Evolutionary conservation across 2,797 vertebrate species (phyloP), one percentile per base, ranked within the genome.

Genomic region (Pachyuromys duprasi): DNA sequence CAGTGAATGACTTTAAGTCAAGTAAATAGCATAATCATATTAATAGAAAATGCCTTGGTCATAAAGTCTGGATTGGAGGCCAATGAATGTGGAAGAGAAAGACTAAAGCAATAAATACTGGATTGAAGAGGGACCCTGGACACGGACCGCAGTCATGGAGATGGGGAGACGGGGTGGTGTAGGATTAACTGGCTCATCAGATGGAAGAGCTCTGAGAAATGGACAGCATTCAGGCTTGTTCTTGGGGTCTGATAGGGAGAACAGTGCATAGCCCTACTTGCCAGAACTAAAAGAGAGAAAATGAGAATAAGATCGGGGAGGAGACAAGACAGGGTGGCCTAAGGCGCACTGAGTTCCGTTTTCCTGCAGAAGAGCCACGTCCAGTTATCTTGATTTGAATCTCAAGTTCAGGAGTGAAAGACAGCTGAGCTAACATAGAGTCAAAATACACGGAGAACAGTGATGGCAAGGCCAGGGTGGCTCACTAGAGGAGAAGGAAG

Each of bases 1-100:
- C 65, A 86, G 42, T 26, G 79, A 91, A 76, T 91, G 26, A 36
- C 86, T 88, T 95, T 42, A 96, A 89, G 8, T n/a, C 36, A 49
- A 36, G 39, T 31, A 14, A 81, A 62, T 15, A 91, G 5, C n/a
- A 36, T 72, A 28, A 70, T 78, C 22, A 13, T 49, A 91, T 72
- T 57, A 36, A 62, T 49, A 75, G 80, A 39, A 65, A 70, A 80
- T n/a, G 12, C 4, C 12, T 45, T 72, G 84, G 28, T 45, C 26
- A 53, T 55, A 13, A 65, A 75, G 42, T 22, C 53, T 45, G 57
- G n/a, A 60, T 26, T 62, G 36, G 81, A 86, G 60, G 67, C 8
- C 20, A 2, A 5, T 53, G 28, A 45, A 18, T 74, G 6, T 12
- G n/a, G 55, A 49, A 69, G 45, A 89, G 65, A 65, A 82, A 75